Percentiles rank a stretch among this genome's conserved stretches.
Evolutionary conservation across 2,888 invertebrate species (phyloP).

Genomic region (Campoplex capitator): DNA sequence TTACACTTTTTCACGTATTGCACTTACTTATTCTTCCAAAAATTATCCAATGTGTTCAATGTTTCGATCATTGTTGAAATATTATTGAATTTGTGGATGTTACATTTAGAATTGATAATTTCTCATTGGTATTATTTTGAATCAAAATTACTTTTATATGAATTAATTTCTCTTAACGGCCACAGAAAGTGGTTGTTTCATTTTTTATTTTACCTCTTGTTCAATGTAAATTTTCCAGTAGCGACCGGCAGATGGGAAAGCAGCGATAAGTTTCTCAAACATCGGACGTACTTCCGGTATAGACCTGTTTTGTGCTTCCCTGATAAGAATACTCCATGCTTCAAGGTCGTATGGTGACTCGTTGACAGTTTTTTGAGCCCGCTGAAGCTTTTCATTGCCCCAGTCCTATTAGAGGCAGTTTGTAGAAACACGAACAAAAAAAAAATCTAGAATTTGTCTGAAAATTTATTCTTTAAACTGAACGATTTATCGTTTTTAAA

Average conservation of each 20-base stretch:
- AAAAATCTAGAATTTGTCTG: not conserved
- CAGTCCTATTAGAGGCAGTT: constrained; percentile 88
- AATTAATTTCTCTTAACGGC: not conserved
- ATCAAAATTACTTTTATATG: too few relatives aligned
- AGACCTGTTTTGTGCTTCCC: constrained; percentile 95
- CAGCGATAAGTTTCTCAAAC: constrained; percentile 97
- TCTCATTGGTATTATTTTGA: too few relatives aligned
- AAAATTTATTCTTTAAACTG: not conserved
- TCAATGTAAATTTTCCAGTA: constrained; percentile 99
- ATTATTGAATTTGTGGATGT: too few relatives aligned
- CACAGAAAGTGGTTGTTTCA: not conserved
- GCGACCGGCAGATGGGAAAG: constrained; percentile 98
- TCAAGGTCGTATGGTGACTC: constrained; percentile 97
- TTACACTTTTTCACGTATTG: too few relatives aligned
- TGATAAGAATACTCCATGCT: constrained; percentile 97
- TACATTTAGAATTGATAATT: too few relatives aligned
- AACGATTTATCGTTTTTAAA: not conserved
- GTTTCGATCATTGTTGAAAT: too few relatives aligned
- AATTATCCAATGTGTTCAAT: too few relatives aligned
- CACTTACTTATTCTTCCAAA: too few relatives aligned
- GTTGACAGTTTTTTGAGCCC: constrained; percentile 94
- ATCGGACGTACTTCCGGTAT: constrained; percentile 95
- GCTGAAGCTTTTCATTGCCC: constrained; percentile 93
- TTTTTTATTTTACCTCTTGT: constrained; percentile 90
- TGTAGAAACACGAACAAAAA: not conserved